Evolutionary conservation across 2,113 vertebrate species (phyloP).

Genomic region (Rhodinocichla rosea): DNA sequence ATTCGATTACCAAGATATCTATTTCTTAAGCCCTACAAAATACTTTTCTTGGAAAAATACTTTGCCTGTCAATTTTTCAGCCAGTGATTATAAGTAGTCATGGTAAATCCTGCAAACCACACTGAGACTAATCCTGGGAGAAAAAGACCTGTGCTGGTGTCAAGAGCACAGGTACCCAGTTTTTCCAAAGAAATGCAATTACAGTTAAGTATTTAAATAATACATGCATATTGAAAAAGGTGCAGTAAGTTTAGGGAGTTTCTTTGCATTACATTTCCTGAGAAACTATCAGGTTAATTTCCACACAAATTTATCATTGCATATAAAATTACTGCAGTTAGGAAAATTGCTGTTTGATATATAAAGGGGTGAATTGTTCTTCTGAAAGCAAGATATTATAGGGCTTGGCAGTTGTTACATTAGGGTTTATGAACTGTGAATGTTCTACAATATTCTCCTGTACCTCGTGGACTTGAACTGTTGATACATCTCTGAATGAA

Average conservation of each 20-base stretch:
- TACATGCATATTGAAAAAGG: not conserved
- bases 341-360: slow-evolving; percentile 51
- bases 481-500: not conserved
- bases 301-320: not conserved
- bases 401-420: slow-evolving; percentile 4
- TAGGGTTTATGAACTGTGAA: slow-evolving; percentile 25
- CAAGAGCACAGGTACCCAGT: not conserved
- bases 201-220: not conserved
- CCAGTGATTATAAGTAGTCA: slow-evolving; percentile 7
- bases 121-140: slow-evolving; percentile 28
- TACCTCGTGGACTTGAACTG: not conserved
- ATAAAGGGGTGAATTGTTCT: slow-evolving; percentile 46
- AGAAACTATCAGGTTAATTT: not conserved
- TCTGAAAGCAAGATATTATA: slow-evolving; percentile 1
- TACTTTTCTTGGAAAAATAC: slow-evolving; percentile 25
- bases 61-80: slow-evolving; percentile 34
- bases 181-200: not conserved
- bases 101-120: slow-evolving; percentile 40
- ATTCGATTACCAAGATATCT: not conserved
- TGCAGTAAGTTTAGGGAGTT: not conserved
- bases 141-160: not conserved
- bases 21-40: slow-evolving; percentile 25
- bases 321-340: slow-evolving; percentile 33
- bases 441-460: slow-evolving; percentile 28
- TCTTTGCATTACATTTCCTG: not conserved